Evolutionary conservation across 2,113 vertebrate species (phyloP).

Genomic region (Nesoenas mayeri): DNA sequence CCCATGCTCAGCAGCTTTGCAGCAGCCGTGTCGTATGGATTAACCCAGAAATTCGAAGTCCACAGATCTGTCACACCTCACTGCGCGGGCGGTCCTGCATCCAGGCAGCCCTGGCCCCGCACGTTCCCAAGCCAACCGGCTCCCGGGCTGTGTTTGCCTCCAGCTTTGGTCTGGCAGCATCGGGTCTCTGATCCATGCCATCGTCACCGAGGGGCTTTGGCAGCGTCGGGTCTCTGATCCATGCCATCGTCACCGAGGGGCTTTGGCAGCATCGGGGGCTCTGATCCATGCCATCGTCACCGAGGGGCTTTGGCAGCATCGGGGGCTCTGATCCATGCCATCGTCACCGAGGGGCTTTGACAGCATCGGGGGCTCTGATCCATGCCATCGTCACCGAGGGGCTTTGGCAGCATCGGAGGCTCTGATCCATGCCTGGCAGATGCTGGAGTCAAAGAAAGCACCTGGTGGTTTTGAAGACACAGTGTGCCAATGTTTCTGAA

Average conservation of each 20-base stretch:
- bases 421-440: background rate
- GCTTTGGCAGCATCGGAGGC: no score
- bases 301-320: background rate
- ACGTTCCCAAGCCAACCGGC: background rate
- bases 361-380: no score
- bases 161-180: background rate
- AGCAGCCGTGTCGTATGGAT: background rate
- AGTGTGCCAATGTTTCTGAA: background rate
- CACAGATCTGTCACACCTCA: background rate
- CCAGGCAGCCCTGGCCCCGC: background rate
- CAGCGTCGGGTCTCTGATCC: no score
- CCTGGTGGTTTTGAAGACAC: background rate
- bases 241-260: no score
- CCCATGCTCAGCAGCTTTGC: background rate
- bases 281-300: no score
- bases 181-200: no score
- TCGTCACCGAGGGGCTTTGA: no score
- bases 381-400: no score
- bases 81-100: background rate
- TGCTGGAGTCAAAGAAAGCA: background rate
- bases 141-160: background rate
- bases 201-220: no score
- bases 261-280: background rate
- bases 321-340: background rate
- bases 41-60: background rate